Percentiles rank a stretch among this genome's conserved stretches.
Evolutionary conservation across 1,140 invertebrate species (phyloP).

Genomic region (Solen grandis): DNA sequence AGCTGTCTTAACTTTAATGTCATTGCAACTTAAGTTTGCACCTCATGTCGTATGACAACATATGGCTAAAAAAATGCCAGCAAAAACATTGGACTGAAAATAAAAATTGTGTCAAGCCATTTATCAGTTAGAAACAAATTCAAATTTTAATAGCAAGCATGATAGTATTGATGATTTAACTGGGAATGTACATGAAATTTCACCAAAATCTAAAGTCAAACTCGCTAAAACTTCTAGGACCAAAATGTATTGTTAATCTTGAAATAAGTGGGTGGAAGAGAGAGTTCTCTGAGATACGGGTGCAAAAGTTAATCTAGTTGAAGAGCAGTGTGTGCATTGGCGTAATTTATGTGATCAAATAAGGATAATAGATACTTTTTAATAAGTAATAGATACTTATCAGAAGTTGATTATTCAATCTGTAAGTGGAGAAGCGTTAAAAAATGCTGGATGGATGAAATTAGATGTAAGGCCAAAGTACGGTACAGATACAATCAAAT

Average conservation of each 20-base stretch:
- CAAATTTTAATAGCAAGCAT: neutral
- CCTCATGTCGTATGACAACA: neutral
- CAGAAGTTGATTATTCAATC: conserved; percentile 16
- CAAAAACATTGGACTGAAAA: neutral
- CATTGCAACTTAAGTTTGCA: neutral
- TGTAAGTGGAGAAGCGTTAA: conserved; percentile 6
- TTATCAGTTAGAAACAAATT: neutral
- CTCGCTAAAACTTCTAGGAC: conserved; percentile 23
- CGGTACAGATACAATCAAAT: neutral
- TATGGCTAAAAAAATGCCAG: neutral
- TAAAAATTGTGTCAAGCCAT: neutral
- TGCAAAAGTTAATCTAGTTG: conserved; percentile 26
- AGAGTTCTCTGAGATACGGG: conserved; percentile 49
- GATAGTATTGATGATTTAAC: neutral
- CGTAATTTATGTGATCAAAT: neutral
- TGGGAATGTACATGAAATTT: conserved; percentile 7
- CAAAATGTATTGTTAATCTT: conserved; percentile 32
- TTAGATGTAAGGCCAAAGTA: conserved; percentile 6
- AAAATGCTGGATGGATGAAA: conserved; percentile 29
- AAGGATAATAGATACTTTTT: neutral
- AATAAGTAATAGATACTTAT: no score
- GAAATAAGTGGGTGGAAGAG: neutral
- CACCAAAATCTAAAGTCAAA: conserved; percentile 4
- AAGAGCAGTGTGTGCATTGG: neutral
- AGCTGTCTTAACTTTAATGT: neutral